A percentile compares a stretch with the other conserved stretches of the same genome.
Conservation (phyloP, 2,797 vertebrate genomes). For the Brachyalestes nurse region DNA sequence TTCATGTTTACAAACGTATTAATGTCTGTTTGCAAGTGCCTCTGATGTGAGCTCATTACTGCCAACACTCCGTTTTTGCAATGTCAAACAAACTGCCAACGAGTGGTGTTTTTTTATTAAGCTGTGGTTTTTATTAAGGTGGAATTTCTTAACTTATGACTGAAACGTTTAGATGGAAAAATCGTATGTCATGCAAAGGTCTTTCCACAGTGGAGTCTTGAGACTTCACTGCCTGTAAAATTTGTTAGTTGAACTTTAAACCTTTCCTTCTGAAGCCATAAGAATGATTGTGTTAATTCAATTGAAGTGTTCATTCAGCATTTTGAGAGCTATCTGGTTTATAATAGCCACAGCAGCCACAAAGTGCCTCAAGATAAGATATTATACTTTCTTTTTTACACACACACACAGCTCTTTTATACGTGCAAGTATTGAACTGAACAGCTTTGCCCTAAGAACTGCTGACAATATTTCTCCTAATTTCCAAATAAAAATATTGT, state of each 20-base stretch:
- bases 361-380: slow-evolving; percentile 22
- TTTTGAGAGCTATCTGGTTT: not conserved
- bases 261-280: not conserved
- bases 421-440: too few relatives aligned
- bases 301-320: too few relatives aligned
- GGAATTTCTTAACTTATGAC: slow-evolving; percentile 57
- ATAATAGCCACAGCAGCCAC: slow-evolving; percentile 23
- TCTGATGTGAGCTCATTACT: slow-evolving; percentile 58
- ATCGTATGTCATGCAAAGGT: not conserved
- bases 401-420: too few relatives aligned
- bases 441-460: too few relatives aligned
- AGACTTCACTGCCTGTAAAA: not conserved
- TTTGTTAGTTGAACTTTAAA: not conserved
- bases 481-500: too few relatives aligned
- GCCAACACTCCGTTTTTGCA: slow-evolving; percentile 48
- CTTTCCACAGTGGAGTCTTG: not conserved
- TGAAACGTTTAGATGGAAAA: slow-evolving; percentile 42
- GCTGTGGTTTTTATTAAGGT: slow-evolving; percentile 38
- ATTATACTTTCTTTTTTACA: too few relatives aligned
- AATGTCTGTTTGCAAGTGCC: slow-evolving; percentile 69
- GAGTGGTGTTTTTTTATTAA: slow-evolving; percentile 30
- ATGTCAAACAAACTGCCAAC: slow-evolving; percentile 21
- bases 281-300: slow-evolving; percentile 14
- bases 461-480: too few relatives aligned
- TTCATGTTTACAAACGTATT: slow-evolving; percentile 79